Evolutionary conservation across 2,113 vertebrate species (phyloP).

Genomic region (Eidolon helvum): DNA sequence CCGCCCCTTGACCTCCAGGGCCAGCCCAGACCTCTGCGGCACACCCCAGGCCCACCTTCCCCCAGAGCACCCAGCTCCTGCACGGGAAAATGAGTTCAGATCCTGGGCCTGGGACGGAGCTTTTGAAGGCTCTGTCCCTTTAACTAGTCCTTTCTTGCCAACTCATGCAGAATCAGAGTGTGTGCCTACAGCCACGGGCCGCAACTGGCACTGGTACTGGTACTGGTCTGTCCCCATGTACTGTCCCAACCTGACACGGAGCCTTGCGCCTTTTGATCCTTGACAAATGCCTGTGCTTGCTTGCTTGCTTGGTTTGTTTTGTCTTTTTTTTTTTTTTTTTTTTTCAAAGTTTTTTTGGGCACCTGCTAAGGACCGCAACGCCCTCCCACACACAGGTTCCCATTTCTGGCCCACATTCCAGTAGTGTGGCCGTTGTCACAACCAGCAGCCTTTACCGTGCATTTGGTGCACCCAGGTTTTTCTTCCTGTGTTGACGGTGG

Average conservation of each 20-base stretch:
- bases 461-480: neutral
- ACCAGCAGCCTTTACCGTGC: neutral
- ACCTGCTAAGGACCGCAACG: neutral
- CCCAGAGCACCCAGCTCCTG: neutral
- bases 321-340: neutral
- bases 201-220: no score
- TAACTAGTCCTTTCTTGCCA: neutral
- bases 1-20: no score
- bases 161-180: neutral
- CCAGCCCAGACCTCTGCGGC: neutral
- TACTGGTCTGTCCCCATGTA: fast-evolving
- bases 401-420: no score
- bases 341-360: neutral
- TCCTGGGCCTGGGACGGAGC: neutral
- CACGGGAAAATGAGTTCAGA: neutral
- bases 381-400: neutral
- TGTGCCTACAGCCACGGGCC: neutral
- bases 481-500: neutral
- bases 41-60: neutral
- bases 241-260: neutral
- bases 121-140: neutral
- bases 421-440: fast-evolving
- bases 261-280: neutral
- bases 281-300: neutral
- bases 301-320: neutral